Conservation (phyloP, 2,797 vertebrate genomes). For the Chaetophractus vellerosus region DNA sequence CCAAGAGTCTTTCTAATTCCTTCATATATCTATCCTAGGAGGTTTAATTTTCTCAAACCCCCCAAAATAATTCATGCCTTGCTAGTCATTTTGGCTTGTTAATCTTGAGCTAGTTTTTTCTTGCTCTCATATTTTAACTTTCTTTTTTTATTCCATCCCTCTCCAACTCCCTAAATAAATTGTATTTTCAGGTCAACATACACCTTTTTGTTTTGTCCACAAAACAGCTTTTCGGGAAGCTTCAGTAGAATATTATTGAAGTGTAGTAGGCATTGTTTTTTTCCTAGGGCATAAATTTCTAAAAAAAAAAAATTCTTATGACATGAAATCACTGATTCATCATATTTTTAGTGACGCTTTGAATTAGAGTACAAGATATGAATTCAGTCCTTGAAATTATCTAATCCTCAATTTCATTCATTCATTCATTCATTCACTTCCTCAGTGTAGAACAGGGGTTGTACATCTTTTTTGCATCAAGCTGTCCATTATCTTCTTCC, state of each 20-base stretch:
- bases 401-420: background rate
- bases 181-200: background rate
- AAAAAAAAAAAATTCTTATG: constrained; percentile 27
- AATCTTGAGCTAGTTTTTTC: constrained; percentile 70
- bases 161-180: background rate
- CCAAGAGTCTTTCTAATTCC: constrained; percentile 56
- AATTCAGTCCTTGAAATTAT: background rate
- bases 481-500: background rate
- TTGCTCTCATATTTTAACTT: constrained; percentile 55
- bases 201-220: background rate
- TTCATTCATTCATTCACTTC: constrained; percentile 12
- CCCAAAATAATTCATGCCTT: constrained; percentile 61
- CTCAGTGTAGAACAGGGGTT: background rate
- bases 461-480: background rate
- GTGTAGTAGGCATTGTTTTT: constrained; percentile 9
- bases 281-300: constrained; percentile 7
- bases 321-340: constrained; percentile 25
- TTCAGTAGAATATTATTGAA: background rate
- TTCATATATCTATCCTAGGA: constrained; percentile 49
- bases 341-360: constrained; percentile 33
- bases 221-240: background rate
- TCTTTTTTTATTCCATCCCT: background rate
- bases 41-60: constrained; percentile 73
- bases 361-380: background rate
- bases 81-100: constrained; percentile 64